phyloP scores from a whole-genome alignment of 2,888 invertebrate species.

The Tigriopus californicus region DNA sequence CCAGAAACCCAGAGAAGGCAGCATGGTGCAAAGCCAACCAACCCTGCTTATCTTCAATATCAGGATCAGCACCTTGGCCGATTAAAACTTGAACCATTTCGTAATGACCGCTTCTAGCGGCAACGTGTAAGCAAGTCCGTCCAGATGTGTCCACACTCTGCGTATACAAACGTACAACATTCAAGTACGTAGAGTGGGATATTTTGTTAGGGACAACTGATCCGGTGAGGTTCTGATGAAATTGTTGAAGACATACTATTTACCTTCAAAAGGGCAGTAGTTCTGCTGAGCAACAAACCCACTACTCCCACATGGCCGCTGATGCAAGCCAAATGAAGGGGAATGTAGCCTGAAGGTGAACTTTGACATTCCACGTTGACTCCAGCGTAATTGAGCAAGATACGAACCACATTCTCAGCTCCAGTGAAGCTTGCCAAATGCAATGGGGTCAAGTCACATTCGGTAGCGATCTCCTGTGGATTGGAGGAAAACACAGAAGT shows the following conservation, averaged over 20 bases:
- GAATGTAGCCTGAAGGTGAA: slow-evolving; percentile 52
- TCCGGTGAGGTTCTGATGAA: no score
- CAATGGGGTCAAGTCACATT: slow-evolving; percentile 56
- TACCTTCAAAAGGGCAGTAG: slow-evolving; percentile 79
- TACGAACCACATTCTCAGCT: slow-evolving; percentile 88
- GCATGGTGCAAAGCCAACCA: slow-evolving; percentile 92
- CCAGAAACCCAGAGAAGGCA: slow-evolving; percentile 67
- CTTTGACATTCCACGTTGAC: slow-evolving; percentile 63
- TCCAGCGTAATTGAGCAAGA: slow-evolving; percentile 86
- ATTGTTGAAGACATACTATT: no score
- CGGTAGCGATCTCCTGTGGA: not conserved
- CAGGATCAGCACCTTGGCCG: slow-evolving; percentile 20
- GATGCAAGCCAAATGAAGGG: slow-evolving; percentile 91
- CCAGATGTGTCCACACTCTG: slow-evolving; percentile 60
- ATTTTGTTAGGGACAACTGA: no score
- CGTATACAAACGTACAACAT: no score
- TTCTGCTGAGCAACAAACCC: slow-evolving; percentile 82
- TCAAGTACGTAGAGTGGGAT: no score
- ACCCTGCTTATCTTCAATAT: slow-evolving; percentile 40
- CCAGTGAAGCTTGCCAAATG: slow-evolving; percentile 94
- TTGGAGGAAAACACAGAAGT: no score
- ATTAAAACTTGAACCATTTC: slow-evolving; percentile 55
- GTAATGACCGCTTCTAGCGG: slow-evolving; percentile 87
- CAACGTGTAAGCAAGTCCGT: slow-evolving; percentile 87
- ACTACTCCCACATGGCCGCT: slow-evolving; percentile 95